These are phyloP conservation scores for Kradibia gibbosae DNA, from an alignment of 1,140 invertebrate genomes.

Conservation along the genomic window DNA sequence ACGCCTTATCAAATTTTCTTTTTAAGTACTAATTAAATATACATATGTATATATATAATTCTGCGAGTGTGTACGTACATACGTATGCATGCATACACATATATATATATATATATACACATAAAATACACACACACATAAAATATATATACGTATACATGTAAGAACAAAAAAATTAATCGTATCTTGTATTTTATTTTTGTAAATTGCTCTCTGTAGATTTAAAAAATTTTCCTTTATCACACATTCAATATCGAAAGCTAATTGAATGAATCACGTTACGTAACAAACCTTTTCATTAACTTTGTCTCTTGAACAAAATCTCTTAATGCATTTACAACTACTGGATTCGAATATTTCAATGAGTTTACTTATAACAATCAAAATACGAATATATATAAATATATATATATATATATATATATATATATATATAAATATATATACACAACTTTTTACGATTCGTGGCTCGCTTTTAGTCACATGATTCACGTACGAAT, in stretches of 20 bases:
- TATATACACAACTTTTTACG: background rate
- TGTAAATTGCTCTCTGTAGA: no score
- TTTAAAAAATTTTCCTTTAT: background rate
- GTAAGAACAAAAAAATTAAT: slow-evolving; percentile 11
- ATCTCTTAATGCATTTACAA: slow-evolving; percentile 3
- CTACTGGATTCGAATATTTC: background rate
- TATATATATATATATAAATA: slow-evolving; percentile 36
- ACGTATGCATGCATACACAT: no score
- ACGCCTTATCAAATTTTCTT: background rate
- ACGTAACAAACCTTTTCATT: background rate
- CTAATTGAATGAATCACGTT: background rate
- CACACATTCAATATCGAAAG: background rate
- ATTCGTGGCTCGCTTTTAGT: slow-evolving; percentile 36
- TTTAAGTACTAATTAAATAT: slow-evolving; percentile 23
- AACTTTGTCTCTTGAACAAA: background rate
- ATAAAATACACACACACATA: no score
- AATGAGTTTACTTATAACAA: slow-evolving; percentile 29
- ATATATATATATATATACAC: no score
- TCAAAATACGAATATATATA: slow-evolving; percentile 37
- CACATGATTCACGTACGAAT: slow-evolving; percentile 4
- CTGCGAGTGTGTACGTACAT: no score
- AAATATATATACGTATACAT: no score
- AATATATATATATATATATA: slow-evolving; percentile 16
- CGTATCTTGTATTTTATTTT: no score
- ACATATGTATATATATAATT: no score